Percentiles rank a stretch among this genome's conserved stretches.
Conservation (phyloP, 2,797 vertebrate genomes). For the Gephyroberyx darwinii region DNA sequence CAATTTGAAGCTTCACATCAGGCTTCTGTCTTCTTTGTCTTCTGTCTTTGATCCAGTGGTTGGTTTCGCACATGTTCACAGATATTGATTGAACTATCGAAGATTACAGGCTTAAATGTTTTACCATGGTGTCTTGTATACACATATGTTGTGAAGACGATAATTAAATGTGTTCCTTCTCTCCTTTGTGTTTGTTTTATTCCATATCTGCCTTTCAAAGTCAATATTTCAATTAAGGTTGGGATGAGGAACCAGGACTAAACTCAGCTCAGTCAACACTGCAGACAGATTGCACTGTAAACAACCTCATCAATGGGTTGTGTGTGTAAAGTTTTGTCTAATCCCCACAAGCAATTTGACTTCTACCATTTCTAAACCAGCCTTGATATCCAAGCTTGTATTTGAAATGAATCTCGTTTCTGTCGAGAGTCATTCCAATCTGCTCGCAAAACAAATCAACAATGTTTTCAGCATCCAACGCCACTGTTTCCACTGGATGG, state of each 20-base stretch:
- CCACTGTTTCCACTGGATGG: conserved; percentile 17
- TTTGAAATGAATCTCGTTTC: conserved; percentile 52
- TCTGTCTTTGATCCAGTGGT: no score
- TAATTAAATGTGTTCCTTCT: no score
- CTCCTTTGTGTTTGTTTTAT: no score
- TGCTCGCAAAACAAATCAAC: conserved; percentile 60
- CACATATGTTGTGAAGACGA: no score
- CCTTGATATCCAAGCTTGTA: conserved; percentile 45
- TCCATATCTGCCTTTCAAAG: background rate
- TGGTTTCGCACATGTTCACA: no score
- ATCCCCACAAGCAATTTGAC: conserved; percentile 48
- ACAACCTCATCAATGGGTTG: conserved; percentile 33
- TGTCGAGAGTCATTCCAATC: conserved; percentile 55
- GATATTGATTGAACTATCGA: no score
- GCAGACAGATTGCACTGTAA: conserved; percentile 18
- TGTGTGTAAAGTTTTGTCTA: conserved; percentile 32
- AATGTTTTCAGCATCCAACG: conserved; percentile 13
- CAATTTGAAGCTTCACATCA: no score
- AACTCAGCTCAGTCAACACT: background rate
- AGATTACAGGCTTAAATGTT: no score
- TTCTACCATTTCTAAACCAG: conserved; percentile 1
- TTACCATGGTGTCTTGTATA: no score
- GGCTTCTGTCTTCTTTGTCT: no score
- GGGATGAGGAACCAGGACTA: background rate
- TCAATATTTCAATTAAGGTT: background rate